These are phyloP conservation scores for Euglossa dilemma DNA, from an alignment of 1,140 invertebrate genomes.

Conservation along the genomic window DNA sequence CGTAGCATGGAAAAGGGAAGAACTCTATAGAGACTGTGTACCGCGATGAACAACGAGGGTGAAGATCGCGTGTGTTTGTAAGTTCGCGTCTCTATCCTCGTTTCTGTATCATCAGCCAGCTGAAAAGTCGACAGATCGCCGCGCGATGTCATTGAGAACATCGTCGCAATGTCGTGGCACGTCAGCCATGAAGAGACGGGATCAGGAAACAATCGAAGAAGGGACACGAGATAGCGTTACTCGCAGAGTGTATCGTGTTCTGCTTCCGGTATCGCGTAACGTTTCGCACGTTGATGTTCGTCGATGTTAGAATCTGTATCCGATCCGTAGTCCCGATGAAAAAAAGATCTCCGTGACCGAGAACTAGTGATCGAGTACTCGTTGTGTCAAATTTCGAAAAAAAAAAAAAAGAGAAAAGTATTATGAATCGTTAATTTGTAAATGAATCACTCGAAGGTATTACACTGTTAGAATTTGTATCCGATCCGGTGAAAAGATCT, in stretches of 20 bases:
- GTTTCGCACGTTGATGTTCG: neutral
- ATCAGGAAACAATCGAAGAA: constrained; percentile 23
- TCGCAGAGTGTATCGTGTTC: constrained; percentile 29
- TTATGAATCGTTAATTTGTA: neutral
- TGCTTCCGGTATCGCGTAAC: constrained; percentile 26
- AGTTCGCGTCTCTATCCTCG: constrained; percentile 52
- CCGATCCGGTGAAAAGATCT: too few species aligned
- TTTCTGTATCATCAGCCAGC: constrained; percentile 50
- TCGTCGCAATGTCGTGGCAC: constrained; percentile 34
- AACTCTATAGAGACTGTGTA: neutral
- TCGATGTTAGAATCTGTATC: neutral
- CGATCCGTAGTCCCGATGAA: too few species aligned
- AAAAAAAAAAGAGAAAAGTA: too few species aligned
- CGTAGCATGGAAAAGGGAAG: neutral
- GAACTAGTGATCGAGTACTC: neutral
- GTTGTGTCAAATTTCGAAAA: neutral
- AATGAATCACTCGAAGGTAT: too few species aligned
- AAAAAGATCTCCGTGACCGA: too few species aligned
- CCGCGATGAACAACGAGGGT: constrained; percentile 57
- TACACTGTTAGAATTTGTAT: too few species aligned
- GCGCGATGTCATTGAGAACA: constrained; percentile 28
- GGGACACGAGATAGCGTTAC: constrained; percentile 10
- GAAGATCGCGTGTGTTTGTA: constrained; percentile 44
- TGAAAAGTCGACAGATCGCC: constrained; percentile 28
- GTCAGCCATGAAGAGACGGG: constrained; percentile 24